Evolutionary conservation across 2,113 vertebrate genomes (phyloP).

Genomic region (Xiphophorus couchianus): DNA sequence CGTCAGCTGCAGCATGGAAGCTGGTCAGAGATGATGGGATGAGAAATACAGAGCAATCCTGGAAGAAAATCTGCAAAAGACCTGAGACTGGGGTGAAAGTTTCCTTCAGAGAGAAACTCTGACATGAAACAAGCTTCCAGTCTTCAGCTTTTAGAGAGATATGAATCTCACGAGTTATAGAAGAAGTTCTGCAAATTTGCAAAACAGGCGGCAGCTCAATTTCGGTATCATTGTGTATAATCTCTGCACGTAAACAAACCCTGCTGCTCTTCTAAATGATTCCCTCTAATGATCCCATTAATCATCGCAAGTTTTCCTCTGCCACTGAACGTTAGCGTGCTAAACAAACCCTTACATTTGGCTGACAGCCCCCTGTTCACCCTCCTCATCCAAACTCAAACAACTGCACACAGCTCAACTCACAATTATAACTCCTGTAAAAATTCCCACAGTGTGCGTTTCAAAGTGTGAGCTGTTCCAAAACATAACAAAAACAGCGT

Average conservation of each 20-base stretch:
- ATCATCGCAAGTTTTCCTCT: neutral
- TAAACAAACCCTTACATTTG: conserved; percentile 5
- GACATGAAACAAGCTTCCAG: neutral
- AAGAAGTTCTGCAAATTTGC: neutral
- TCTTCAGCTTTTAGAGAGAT: neutral
- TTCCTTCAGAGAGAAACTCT: neutral
- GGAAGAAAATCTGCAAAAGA: neutral
- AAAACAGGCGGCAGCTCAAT: neutral
- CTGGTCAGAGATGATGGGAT: neutral
- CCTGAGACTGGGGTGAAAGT: neutral
- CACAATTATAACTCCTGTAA: conserved; percentile 15
- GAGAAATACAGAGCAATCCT: neutral
- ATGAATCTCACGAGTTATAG: neutral
- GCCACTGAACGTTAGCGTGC: neutral
- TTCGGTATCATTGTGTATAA: neutral
- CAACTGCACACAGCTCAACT: conserved; percentile 8
- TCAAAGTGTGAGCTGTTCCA: neutral
- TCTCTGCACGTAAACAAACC: conserved; percentile 20
- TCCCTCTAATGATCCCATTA: conserved; percentile 27
- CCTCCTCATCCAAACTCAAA: conserved; percentile 8
- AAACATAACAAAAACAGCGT: conserved; percentile 22
- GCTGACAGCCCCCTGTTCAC: neutral
- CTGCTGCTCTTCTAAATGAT: neutral
- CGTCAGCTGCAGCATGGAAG: neutral
- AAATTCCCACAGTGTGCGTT: conserved; percentile 11